Base-by-base conservation (phyloP, 1,140 invertebrate species). In the Hypsibius dujardini region DNA sequence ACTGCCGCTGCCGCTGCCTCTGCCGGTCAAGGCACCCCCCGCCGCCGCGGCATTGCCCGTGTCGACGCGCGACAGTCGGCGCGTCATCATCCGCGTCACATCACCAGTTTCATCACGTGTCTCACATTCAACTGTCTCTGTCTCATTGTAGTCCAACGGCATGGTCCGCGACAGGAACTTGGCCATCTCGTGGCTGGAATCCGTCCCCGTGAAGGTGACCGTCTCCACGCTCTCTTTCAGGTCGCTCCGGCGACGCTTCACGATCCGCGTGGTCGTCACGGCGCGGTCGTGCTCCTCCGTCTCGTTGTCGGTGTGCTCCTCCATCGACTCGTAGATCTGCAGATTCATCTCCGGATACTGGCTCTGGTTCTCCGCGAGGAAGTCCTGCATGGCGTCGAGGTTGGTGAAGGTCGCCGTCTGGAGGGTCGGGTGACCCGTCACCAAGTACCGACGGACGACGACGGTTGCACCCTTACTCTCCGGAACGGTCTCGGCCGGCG, bases 41-140 rank as follows among this genome's bases (percentile, higher is more conserved):
- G 28, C 28, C 28, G 28, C 28, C 28, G 50, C n/a, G 50, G 50
- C 50, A n/a, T 7, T n/a, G 50, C n/a, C 62, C 42, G 45, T 42
- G 45, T 67, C 62, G 62, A 67, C 62, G 45, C 62, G 62, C 62
- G 62, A 67, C 62, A 67, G 42, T 45, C 62, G 62, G 12, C 62
- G 62, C 45, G 62, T 67, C 62, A 67, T 67, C 12, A 42, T 12
- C 62, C 62, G 62, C 42, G 62, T 67, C 45, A 67, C 42, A 67
- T 67, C 62, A 42, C 62, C 62, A 3, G 62, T 15, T 42, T 67
- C 62, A 42, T 67, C 62, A 12, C 42, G 62, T 42, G 62, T 67
- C 42, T 67, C 62, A 67, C 62, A 67, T 42, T 67, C 62, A 15
- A 67, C 45, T 7, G 42, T 67, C 62, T 67, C 62, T 45, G 62